Percentiles rank a stretch among this genome's conserved stretches.
Evolutionary conservation across 2,797 vertebrate species (phyloP).

Genomic region (Typhlichthys subterraneus): DNA sequence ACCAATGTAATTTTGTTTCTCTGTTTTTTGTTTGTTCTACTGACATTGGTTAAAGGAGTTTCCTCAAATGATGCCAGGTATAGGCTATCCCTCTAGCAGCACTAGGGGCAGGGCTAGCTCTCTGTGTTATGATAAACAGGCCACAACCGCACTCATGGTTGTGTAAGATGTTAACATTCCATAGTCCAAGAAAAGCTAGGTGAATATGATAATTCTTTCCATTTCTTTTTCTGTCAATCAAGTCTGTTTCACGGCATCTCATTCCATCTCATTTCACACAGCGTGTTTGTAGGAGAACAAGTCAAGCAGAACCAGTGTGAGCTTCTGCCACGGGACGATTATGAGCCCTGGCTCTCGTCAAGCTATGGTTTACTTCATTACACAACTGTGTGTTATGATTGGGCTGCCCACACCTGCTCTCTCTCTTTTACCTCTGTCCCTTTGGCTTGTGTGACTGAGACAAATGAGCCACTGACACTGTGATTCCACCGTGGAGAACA

Average conservation of each 20-base stretch:
- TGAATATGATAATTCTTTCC: slow-evolving; percentile 3
- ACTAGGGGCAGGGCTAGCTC: background rate
- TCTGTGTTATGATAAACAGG: slow-evolving; percentile 22
- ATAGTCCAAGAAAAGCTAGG: background rate
- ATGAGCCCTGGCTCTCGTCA: slow-evolving; percentile 16
- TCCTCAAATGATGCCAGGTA: slow-evolving; percentile 2
- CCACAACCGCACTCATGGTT: slow-evolving; percentile 2
- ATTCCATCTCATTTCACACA: background rate
- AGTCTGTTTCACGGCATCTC: background rate
- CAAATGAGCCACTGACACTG: slow-evolving; percentile 44
- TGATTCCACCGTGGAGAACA: slow-evolving; percentile 39
- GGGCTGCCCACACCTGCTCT: slow-evolving; percentile 64
- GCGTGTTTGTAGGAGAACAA: slow-evolving; percentile 3
- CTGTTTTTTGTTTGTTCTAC: slow-evolving; percentile 5
- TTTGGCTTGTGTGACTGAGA: slow-evolving; percentile 47
- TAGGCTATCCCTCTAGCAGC: background rate
- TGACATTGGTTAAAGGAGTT: background rate
- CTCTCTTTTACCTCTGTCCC: slow-evolving; percentile 64
- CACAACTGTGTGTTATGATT: slow-evolving; percentile 60
- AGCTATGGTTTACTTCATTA: slow-evolving; percentile 56
- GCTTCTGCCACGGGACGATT: slow-evolving; percentile 13
- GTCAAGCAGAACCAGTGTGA: slow-evolving; percentile 23
- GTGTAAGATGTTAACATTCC: slow-evolving; percentile 8
- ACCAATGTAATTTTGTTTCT: background rate
- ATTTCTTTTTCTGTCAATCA: slow-evolving; percentile 2